Evolutionary conservation across 2,113 vertebrate genomes (phyloP).

Genomic region (Erythrolamprus reginae): DNA sequence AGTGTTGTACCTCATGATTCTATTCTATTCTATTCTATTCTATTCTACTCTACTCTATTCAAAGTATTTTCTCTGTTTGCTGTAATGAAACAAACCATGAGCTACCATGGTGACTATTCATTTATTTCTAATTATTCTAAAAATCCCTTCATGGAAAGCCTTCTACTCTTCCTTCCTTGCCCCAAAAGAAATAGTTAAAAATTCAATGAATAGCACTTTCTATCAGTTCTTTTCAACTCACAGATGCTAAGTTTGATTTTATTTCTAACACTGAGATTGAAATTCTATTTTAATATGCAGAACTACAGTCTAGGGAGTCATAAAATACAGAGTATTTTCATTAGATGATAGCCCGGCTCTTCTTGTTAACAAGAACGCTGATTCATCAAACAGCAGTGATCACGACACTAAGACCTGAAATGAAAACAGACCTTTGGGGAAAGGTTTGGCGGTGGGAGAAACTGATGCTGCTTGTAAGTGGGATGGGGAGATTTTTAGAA

Average conservation of each 20-base stretch:
- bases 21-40: too few relatives aligned
- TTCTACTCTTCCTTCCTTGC: slow-evolving; percentile 51
- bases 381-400: slow-evolving; percentile 67
- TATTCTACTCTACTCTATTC: too few relatives aligned
- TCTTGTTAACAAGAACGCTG: slow-evolving; percentile 70
- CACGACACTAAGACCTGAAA: slow-evolving; percentile 45
- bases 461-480: slow-evolving; percentile 32
- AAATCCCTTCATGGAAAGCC: slow-evolving; percentile 42
- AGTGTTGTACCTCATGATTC: too few relatives aligned
- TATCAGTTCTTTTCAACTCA: slow-evolving; percentile 65
- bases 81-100: slow-evolving; percentile 39
- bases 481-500: not conserved
- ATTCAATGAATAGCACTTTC: slow-evolving; percentile 67
- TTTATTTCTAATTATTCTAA: slow-evolving; percentile 60
- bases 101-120: slow-evolving; percentile 41
- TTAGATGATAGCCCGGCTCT: slow-evolving; percentile 68
- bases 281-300: slow-evolving; percentile 77
- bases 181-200: slow-evolving; percentile 65
- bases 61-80: slow-evolving; percentile 14
- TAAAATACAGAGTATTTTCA: slow-evolving; percentile 74
- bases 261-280: slow-evolving; percentile 72
- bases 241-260: slow-evolving; percentile 76
- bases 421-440: slow-evolving; percentile 39
- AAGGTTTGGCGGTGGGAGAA: slow-evolving; percentile 3
- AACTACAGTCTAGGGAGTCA: slow-evolving; percentile 70